phyloP scores from a whole-genome alignment of 2,113 vertebrate genomes.

The Oncorhynchus clarkii region DNA sequence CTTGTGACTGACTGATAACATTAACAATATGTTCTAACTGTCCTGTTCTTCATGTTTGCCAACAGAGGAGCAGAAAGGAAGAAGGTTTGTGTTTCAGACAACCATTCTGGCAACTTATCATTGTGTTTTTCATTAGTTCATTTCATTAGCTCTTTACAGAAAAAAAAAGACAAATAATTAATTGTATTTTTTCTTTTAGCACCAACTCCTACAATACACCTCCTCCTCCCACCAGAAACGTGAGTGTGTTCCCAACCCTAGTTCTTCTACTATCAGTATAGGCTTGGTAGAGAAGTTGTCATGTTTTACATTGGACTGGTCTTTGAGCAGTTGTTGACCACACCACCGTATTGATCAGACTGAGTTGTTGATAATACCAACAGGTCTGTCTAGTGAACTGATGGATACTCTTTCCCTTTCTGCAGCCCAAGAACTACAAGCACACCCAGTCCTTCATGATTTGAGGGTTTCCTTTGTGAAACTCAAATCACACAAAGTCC shows the following conservation, averaged over 20 bases:
- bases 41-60: slow-evolving; percentile 16
- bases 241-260: slow-evolving; percentile 58
- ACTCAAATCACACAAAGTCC: too few species aligned
- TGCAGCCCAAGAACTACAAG: slow-evolving; percentile 85
- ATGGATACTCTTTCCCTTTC: slow-evolving; percentile 17
- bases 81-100: slow-evolving; percentile 50
- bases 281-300: not conserved
- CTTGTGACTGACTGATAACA: too few species aligned
- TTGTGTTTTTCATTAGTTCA: too few species aligned
- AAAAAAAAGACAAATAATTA: too few species aligned
- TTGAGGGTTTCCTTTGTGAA: slow-evolving; percentile 58
- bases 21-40: too few species aligned
- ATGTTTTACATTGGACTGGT: slow-evolving; percentile 11
- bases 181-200: slow-evolving; percentile 44
- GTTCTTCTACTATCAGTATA: not conserved
- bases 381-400: slow-evolving; percentile 2
- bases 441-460: slow-evolving; percentile 94
- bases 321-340: slow-evolving; percentile 9
- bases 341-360: not conserved
- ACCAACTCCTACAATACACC: slow-evolving; percentile 54
- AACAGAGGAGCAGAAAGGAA: slow-evolving; percentile 57
- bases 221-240: slow-evolving; percentile 57
- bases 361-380: slow-evolving; percentile 30
- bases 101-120: not conserved
- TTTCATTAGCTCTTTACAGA: not conserved